Base-by-base conservation (phyloP, 2,888 invertebrate genomes). In the Andrena flavipes region DNA sequence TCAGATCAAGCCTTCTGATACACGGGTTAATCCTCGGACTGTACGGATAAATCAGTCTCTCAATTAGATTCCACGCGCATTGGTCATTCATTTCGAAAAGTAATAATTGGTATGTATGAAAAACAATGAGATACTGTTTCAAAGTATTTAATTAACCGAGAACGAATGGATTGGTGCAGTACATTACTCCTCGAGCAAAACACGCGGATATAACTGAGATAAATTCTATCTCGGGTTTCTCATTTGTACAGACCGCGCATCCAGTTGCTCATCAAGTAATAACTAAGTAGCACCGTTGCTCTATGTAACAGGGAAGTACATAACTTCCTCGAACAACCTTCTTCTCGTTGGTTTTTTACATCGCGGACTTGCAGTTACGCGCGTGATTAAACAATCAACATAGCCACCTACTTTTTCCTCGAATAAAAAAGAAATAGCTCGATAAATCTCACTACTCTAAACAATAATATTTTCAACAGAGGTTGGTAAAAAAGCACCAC, bases 261-360 rank as follows among this genome's bases (percentile, higher is more conserved):
- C 23, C 33, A n/a, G n/a, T 35, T 59, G 35, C 33, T 16, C n/a
- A 6, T 35, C 49, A 51, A 76, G 65, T 72, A 76, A 33, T 72
- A 33, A 49, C 59, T 59, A 72, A 76, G 71, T 60, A 65, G 26
- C 48, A 20, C 13, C 65, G 33, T 10, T 10, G 51, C n/a, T 60
- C 33, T 60, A 10, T 49, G 23, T 54, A 76, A 71, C 10, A 8
- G 1, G 26, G 7, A 59, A 48, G 8, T 4, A n/a, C n/a, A n/a
- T n/a, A 23, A 68, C 2, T 33, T 64, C 29, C 49, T 54, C 26
- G 8, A 13, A 49, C 67, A 23, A 23, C 23, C 2, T 42, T 42
- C 23, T 10, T 7, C 3, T 49, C 16, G 16, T 16, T 51, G 2
- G 2, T 8, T 51, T 20, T 10, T 26, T 56, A 1, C 4, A 10